These are phyloP conservation scores for Athalia cordata DNA, from an alignment of 2,888 invertebrate genomes.

Conservation along the genomic window DNA sequence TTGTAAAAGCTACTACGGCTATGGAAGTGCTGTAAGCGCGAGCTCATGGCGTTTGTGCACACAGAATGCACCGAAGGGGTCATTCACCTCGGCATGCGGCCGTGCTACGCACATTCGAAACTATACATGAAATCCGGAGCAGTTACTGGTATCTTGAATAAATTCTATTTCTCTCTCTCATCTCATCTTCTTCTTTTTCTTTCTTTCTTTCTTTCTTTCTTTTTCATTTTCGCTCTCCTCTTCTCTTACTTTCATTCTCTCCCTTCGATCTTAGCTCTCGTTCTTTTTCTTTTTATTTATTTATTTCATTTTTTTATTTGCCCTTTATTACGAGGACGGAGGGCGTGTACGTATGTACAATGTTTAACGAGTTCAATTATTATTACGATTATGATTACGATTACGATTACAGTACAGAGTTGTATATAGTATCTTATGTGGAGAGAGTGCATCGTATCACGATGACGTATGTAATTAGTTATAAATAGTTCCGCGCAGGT, in stretches of 20 bases:
- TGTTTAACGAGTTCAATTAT: too few relatives aligned
- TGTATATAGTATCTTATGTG: background rate
- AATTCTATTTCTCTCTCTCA: conserved; percentile 46
- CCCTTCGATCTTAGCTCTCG: conserved; percentile 39
- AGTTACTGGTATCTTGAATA: conserved; percentile 39
- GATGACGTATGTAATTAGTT: conserved; percentile 25
- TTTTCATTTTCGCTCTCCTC: conserved; percentile 46
- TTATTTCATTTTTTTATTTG: background rate
- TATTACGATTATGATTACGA: too few relatives aligned
- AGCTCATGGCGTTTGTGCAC: conserved; percentile 54
- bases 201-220: conserved; percentile 44
- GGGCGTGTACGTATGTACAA: too few relatives aligned
- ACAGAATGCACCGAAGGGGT: conserved; percentile 63
- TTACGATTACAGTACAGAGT: background rate
- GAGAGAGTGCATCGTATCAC: background rate
- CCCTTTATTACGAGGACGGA: too few relatives aligned
- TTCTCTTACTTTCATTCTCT: conserved; percentile 52
- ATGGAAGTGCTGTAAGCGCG: conserved; percentile 21
- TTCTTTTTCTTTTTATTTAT: conserved; percentile 4
- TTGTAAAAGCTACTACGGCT: conserved; percentile 25
- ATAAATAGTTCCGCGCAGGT: conserved; percentile 29
- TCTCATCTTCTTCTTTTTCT: conserved; percentile 45
- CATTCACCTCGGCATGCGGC: conserved; percentile 69
- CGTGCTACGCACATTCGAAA: conserved; percentile 67
- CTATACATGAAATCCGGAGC: conserved; percentile 49